Percentiles rank a stretch among this genome's conserved stretches.
phyloP scores from a whole-genome alignment of 2,797 vertebrate species.

The Lithobates pipiens region DNA sequence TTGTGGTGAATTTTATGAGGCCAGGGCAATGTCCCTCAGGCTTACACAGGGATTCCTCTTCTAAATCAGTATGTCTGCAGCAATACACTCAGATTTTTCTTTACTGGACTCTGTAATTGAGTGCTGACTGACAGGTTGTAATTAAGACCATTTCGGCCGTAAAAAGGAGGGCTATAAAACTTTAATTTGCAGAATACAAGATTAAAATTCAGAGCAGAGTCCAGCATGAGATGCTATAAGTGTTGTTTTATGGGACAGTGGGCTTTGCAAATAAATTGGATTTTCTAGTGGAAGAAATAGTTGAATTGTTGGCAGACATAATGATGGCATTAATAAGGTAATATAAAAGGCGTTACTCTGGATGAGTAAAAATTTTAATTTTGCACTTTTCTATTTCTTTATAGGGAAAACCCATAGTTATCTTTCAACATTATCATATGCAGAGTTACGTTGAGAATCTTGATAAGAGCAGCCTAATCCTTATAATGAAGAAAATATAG shows the following conservation, averaged over 20 bases:
- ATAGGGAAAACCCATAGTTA: too few species aligned
- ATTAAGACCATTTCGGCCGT: conserved; percentile 45
- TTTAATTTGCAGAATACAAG: conserved; percentile 20
- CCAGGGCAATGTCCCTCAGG: conserved; percentile 38
- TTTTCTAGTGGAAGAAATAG: too few species aligned
- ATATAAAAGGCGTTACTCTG: too few species aligned
- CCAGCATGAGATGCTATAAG: not conserved
- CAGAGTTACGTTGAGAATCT: too few species aligned
- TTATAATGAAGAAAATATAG: too few species aligned
- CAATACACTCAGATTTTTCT: conserved; percentile 39
- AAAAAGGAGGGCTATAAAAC: conserved; percentile 44
- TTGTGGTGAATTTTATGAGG: conserved; percentile 53
- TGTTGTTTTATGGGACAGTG: not conserved
- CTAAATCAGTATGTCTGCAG: conserved; percentile 15
- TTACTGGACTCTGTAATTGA: conserved; percentile 58
- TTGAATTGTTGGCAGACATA: too few species aligned
- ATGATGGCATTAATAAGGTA: too few species aligned
- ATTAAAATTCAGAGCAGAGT: conserved; percentile 30
- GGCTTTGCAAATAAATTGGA: not conserved
- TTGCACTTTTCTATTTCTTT: too few species aligned
- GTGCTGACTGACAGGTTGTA: conserved; percentile 49
- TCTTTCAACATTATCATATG: too few species aligned
- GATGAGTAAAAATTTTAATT: too few species aligned
- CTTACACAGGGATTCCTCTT: conserved; percentile 44
- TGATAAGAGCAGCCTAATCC: too few species aligned